Base-by-base conservation (phyloP, 1,140 invertebrate species). In the Procambarus virginalis region DNA sequence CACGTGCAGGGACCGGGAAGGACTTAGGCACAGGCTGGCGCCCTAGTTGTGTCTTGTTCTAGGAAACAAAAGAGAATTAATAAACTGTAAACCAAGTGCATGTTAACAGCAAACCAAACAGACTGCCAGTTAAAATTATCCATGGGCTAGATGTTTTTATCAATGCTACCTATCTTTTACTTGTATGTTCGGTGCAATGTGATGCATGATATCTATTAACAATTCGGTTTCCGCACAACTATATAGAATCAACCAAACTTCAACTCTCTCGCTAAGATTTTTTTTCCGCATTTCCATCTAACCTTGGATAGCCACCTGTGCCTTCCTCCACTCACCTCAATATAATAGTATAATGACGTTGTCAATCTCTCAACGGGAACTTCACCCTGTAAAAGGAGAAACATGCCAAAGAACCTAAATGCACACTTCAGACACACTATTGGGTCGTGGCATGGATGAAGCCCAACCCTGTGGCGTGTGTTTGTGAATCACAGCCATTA, bases 281-380 rank as follows among this genome's bases (percentile, higher is more conserved):
- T 12, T 73, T 73, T 34, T 73, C 22, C 10, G n/a, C 17, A 75
- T 84, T 84, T 73, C 68, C 82, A 70, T 84, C 84, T 86, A 86
- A 86, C 84, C 75, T 86, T 76, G 84, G 76, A 86, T 86, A 86
- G 70, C 84, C 84, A 86, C 84, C 73, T 81, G 79, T 77, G 76
- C 75, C 84, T 86, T 77, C 84, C 84, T 86, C 84, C 84, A 86
- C 84, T 86, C 84, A 86, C 84, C 84, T 86, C 84, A 58, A 86
- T 77, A 76, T 86, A 86, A 86, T 77, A 86, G 84, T 86, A 86
- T 73, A 86, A 77, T 86, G 84, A 86, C 55, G 84, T 86, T 77
- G 84, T 77, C 84, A 86, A 86, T 86, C 84, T 86, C 84, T 86
- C 84, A 86, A 86, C 84, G 84, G 84, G 84, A 86, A 86, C 84